A percentile compares a stretch with the other conserved stretches of the same genome.
These are phyloP conservation scores for Thera britannica DNA, from an alignment of 2,888 invertebrate genomes.

Conservation along the genomic window DNA sequence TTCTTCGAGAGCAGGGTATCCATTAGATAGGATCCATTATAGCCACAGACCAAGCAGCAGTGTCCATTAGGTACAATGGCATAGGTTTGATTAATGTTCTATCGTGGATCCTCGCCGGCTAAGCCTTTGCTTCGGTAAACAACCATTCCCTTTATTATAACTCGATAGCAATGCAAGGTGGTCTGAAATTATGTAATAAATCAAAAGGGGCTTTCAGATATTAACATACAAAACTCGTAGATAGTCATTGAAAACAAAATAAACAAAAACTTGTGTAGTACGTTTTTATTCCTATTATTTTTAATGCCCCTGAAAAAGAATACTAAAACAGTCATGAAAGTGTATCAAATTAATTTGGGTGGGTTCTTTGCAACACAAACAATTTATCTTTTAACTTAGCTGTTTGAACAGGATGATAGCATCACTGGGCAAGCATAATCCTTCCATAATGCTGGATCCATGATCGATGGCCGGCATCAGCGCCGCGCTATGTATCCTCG, in stretches of 20 bases:
- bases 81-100: constrained; percentile 38
- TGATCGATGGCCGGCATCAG: constrained; percentile 22
- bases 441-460: neutral
- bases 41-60: constrained; percentile 13
- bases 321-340: too few relatives aligned
- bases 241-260: too few relatives aligned
- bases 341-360: too few relatives aligned
- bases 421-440: neutral
- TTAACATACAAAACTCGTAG: too few relatives aligned
- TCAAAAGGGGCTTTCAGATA: neutral
- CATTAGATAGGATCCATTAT: constrained; percentile 37
- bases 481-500: constrained; percentile 18
- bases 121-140: constrained; percentile 20
- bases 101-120: constrained; percentile 21
- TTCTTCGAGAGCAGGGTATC: constrained; percentile 22
- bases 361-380: too few relatives aligned
- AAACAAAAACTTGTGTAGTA: too few relatives aligned
- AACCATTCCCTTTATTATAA: constrained; percentile 11
- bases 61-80: constrained; percentile 29
- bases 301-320: too few relatives aligned
- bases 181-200: neutral
- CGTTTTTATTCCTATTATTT: too few relatives aligned
- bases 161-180: neutral
- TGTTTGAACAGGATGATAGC: neutral
- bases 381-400: neutral